phyloP scores from a whole-genome alignment of 2,888 invertebrate genomes.

The Pocota personata region DNA sequence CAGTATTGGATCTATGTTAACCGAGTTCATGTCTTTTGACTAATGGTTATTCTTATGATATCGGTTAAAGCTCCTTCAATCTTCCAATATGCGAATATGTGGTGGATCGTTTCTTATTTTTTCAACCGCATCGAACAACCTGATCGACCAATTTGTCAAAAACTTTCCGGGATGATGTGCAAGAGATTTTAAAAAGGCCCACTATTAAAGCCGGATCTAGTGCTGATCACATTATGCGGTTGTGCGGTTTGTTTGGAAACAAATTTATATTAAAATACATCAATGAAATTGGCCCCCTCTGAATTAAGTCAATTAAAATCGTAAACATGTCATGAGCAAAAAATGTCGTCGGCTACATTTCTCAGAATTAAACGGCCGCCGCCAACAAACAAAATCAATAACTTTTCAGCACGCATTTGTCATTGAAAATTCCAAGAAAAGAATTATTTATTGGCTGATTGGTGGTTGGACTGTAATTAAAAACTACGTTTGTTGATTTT shows the following conservation, averaged over 20 bases:
- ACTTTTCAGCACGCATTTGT: constrained; percentile 52
- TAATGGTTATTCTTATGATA: too few species aligned
- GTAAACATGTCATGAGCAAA: constrained; percentile 55
- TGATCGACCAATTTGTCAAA: too few species aligned
- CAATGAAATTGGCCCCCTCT: constrained; percentile 40
- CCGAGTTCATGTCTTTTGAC: too few species aligned
- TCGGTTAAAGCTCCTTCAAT: too few species aligned
- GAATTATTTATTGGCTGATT: constrained; percentile 34
- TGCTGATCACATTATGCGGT: constrained; percentile 45
- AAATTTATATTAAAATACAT: constrained; percentile 24
- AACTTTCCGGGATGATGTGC: too few species aligned
- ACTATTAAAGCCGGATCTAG: not conserved
- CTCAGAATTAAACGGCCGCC: constrained; percentile 5
- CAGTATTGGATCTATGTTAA: too few species aligned
- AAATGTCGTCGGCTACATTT: constrained; percentile 21
- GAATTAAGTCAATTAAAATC: constrained; percentile 59
- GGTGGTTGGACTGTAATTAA: constrained; percentile 45
- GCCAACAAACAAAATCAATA: constrained; percentile 35
- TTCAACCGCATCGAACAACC: too few species aligned
- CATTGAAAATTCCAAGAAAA: constrained; percentile 42
- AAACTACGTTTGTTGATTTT: constrained; percentile 49
- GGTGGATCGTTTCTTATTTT: too few species aligned
- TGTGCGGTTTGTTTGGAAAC: constrained; percentile 6
- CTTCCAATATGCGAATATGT: too few species aligned
- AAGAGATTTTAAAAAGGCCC: not conserved